A percentile compares a stretch with the other conserved stretches of the same genome.
Evolutionary conservation across 2,113 vertebrate species (phyloP).

Genomic region (Anser cygnoides): DNA sequence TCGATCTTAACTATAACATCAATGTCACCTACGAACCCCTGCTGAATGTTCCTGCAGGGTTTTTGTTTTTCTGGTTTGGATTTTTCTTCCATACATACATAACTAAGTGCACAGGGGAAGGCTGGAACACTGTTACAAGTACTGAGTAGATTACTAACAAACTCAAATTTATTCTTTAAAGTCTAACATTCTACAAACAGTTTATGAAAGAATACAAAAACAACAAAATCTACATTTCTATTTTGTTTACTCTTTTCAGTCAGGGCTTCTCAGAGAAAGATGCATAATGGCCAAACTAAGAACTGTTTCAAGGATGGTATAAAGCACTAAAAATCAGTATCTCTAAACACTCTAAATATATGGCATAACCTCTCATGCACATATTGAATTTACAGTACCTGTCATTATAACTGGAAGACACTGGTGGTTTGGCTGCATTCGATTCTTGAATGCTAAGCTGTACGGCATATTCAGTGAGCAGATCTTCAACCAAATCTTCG

Average conservation of each 20-base stretch:
- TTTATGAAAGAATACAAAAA: neutral
- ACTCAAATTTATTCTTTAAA: neutral
- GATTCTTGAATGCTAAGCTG: conserved; percentile 84
- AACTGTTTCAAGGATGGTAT: neutral
- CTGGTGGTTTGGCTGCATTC: conserved; percentile 53
- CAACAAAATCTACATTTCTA: neutral
- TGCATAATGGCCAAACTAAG: neutral
- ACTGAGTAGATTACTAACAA: neutral
- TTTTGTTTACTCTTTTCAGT: neutral
- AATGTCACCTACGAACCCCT: neutral
- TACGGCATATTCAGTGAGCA: conserved; percentile 81
- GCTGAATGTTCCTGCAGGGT: neutral
- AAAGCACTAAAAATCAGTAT: neutral
- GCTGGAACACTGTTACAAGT: neutral
- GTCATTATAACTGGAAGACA: conserved; percentile 53
- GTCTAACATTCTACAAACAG: neutral
- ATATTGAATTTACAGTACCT: conserved; percentile 71
- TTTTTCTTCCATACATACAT: neutral
- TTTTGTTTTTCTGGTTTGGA: neutral
- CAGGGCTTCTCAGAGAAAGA: neutral
- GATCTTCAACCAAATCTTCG: conserved; percentile 79
- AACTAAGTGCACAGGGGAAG: neutral
- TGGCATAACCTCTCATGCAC: neutral
- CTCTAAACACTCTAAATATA: neutral
- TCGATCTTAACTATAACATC: neutral